Conservation (phyloP, 2,888 invertebrate species). For the Camponotus fellah region DNA sequence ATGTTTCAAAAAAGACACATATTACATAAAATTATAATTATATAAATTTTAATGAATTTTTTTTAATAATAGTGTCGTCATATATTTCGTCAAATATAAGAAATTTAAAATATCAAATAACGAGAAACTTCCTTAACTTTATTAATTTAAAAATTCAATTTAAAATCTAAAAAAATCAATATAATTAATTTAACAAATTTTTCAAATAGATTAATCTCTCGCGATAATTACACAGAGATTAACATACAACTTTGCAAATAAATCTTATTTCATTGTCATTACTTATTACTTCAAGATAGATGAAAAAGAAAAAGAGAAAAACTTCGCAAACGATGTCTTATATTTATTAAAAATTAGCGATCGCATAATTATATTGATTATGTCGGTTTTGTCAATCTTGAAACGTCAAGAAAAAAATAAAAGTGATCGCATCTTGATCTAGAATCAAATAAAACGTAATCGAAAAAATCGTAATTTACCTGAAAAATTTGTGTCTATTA, state of each 20-base stretch:
- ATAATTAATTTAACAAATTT: not conserved
- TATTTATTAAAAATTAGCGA: not conserved
- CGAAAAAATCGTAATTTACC: not conserved
- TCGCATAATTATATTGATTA: not conserved
- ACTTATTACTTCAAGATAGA: not conserved
- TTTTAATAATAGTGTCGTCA: not conserved
- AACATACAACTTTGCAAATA: not conserved
- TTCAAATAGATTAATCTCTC: not conserved
- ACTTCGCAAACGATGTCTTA: not conserved
- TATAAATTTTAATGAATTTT: not conserved
- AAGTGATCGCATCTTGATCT: not conserved
- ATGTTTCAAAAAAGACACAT: not conserved
- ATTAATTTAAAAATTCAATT: slow-evolving; percentile 11
- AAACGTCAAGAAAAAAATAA: not conserved
- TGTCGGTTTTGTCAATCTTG: not conserved
- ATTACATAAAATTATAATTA: not conserved
- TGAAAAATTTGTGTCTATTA: not conserved
- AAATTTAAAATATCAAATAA: not conserved
- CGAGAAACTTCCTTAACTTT: not conserved
- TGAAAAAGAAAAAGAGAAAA: not conserved
- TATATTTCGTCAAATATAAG: not conserved
- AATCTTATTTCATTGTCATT: not conserved
- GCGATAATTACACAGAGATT: not conserved
- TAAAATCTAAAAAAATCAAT: not conserved
- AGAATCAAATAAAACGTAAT: not conserved